A percentile compares a stretch with the other conserved stretches of the same genome.
These are phyloP conservation scores for Corynorhinus townsendii DNA, from an alignment of 2,113 vertebrate genomes.

Conservation along the genomic window DNA sequence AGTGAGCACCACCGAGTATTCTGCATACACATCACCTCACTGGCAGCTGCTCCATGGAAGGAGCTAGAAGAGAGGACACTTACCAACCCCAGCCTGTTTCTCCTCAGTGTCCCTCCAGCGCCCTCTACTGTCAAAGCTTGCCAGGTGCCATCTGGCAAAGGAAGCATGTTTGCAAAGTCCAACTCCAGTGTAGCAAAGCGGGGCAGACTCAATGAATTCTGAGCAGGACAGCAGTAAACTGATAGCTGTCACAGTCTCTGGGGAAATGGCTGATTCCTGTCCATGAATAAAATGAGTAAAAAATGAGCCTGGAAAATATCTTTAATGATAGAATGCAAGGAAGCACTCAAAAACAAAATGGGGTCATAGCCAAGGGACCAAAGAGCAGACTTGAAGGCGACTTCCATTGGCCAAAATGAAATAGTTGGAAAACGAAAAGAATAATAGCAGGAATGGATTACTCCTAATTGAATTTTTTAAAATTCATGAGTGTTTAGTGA, in stretches of 20 bases:
- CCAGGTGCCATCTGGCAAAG: neutral
- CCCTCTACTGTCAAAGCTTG: constrained; percentile 50
- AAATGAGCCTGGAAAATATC: neutral
- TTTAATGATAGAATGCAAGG: neutral
- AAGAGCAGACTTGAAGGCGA: neutral
- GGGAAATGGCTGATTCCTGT: neutral
- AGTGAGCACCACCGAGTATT: neutral
- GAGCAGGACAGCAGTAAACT: neutral
- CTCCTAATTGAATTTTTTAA: neutral
- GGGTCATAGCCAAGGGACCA: neutral
- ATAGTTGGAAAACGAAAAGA: neutral
- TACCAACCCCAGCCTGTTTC: too few relatives aligned
- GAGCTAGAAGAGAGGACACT: neutral
- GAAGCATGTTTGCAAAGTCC: fast-evolving
- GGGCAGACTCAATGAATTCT: neutral
- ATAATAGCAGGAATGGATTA: neutral
- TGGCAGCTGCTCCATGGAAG: neutral
- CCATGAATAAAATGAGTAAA: neutral
- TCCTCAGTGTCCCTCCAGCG: constrained; percentile 11
- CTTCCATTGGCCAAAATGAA: neutral
- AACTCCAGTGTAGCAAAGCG: neutral
- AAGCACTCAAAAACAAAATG: neutral
- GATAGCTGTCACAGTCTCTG: neutral
- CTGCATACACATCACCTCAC: neutral
- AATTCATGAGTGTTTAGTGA: neutral